Base-by-base conservation (phyloP, 53 echinoderm and acorn worm genomes). In the Arbacia lixula region DNA sequence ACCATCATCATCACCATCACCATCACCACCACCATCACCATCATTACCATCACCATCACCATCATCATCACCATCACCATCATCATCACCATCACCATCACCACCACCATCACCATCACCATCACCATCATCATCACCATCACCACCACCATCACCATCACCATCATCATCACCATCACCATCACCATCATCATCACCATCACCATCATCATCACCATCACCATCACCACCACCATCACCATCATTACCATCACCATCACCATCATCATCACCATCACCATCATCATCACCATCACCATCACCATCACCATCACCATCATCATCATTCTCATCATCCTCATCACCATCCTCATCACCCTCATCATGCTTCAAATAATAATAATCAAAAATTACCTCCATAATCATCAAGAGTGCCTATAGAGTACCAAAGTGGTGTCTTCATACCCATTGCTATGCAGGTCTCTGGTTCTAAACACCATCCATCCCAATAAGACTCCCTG, bases 261-360 rank as follows among this genome's bases (percentile, higher is more conserved):
- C 22, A 4, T 42, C 42, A 49, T 49, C 49, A 28, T 73, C 73
- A 51, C 49, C 73, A 25, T 73, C 73, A 43, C 49, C 46, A 17
- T 73, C 73, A 8, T 31, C 52, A 27, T 73, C 73, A 35, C 49
- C 49, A 51, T 16, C 25, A 73, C 73, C 73, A 73, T 73, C 49
- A 46, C 49, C 49, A 46, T 46, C 51, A 50, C 52, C 51, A 73
- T n/a, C n/a, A n/a, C n/a, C n/a, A n/a, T n/a, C n/a, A n/a, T n/a
- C n/a, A n/a, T n/a, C n/a, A n/a, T n/a, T n/a, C n/a, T n/a, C n/a
- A n/a, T n/a, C n/a, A n/a, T n/a, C n/a, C n/a, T n/a, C n/a, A n/a
- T n/a, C n/a, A n/a, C n/a, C n/a, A n/a, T n/a, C n/a, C n/a, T n/a
- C n/a, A n/a, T n/a, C n/a, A n/a, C n/a, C n/a, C n/a, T n/a, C n/a